Base-by-base conservation (phyloP, 2,113 vertebrate species). In the Lophotis ruficrista region DNA sequence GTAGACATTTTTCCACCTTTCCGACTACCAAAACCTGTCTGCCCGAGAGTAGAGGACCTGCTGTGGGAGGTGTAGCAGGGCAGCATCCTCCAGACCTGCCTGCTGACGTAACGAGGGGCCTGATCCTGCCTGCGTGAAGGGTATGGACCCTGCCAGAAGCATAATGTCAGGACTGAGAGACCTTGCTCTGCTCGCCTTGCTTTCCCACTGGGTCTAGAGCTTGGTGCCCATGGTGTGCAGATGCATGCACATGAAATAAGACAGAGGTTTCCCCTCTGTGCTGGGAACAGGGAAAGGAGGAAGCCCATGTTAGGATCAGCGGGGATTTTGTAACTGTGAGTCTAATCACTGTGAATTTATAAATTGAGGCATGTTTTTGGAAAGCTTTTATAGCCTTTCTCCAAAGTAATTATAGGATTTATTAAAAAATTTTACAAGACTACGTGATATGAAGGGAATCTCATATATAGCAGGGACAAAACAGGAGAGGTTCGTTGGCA, bases 41-140 rank as follows among this genome's bases (percentile, higher is more conserved):
- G 7, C 21, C 54, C 30, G n/a, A 56, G 33, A 51, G 24, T 3
- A n/a, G 53, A 73, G 53, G 41, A 69, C 4, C 6, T 9, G 10
- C 7, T 22, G 43, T 45, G 43, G 37, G 64, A 70, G 14, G 10
- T 5, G 11, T 14, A 68, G 57, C 0, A 0, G 11, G 27, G 27
- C 23, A 82, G n/a, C 1, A 0, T 54, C 28, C 37, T 61, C 4
- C 28, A 38, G 56, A 73, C 20, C 18, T 48, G 13, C 31, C 15
- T 58, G 45, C 15, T 0, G 3, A 9, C 0, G 2, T 21, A n/a
- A 1, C 2, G 5, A 19, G 14, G 27, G 12, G 2, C 21, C 35
- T 54, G 57, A 28, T 60, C 43, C 33, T 76, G 37, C 51, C 37
- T 18, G 17, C 0, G 0, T 13, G 41, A 47, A 10, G 17, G 6